Percentiles rank a stretch among this genome's conserved stretches.
Evolutionary conservation across 2,888 invertebrate species (phyloP).

Genomic region (Diarsia rubi): DNA sequence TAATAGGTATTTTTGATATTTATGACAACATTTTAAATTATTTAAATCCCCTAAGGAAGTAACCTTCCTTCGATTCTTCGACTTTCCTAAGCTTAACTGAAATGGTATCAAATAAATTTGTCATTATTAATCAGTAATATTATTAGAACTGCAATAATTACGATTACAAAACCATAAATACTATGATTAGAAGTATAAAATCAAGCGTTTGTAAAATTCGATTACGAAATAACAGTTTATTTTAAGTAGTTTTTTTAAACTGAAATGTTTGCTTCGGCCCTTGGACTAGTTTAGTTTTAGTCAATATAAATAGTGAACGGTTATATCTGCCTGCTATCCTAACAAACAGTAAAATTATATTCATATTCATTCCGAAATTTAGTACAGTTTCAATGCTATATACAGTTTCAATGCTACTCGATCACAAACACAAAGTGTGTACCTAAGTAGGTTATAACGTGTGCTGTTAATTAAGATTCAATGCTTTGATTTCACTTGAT

Average conservation of each 20-base stretch:
- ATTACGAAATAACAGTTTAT: conserved; percentile 23
- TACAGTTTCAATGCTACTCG: no score
- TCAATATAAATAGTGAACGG: conserved; percentile 36
- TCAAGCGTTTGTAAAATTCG: neutral
- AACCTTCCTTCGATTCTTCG: neutral
- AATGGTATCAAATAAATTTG: neutral
- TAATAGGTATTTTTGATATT: conserved; percentile 24
- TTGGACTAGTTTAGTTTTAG: conserved; percentile 50
- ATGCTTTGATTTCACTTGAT: conserved; percentile 31
- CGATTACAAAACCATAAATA: neutral
- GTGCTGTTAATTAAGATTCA: conserved; percentile 11
- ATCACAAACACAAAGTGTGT: neutral
- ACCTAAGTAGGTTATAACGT: neutral
- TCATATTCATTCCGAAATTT: conserved; percentile 27
- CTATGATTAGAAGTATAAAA: neutral
- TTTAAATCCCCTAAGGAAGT: neutral
- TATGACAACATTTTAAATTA: neutral
- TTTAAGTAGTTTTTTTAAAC: conserved; percentile 27
- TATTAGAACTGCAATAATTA: neutral
- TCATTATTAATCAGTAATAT: neutral
- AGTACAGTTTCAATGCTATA: conserved; percentile 1
- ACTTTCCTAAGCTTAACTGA: no score
- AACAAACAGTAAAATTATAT: conserved; percentile 36
- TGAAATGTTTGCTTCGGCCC: conserved; percentile 19
- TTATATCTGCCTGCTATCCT: conserved; percentile 20